Evolutionary conservation across 2,888 invertebrate species (phyloP), one percentile per base, ranked within the genome.

Genomic region (Ephialtes manifestator): DNA sequence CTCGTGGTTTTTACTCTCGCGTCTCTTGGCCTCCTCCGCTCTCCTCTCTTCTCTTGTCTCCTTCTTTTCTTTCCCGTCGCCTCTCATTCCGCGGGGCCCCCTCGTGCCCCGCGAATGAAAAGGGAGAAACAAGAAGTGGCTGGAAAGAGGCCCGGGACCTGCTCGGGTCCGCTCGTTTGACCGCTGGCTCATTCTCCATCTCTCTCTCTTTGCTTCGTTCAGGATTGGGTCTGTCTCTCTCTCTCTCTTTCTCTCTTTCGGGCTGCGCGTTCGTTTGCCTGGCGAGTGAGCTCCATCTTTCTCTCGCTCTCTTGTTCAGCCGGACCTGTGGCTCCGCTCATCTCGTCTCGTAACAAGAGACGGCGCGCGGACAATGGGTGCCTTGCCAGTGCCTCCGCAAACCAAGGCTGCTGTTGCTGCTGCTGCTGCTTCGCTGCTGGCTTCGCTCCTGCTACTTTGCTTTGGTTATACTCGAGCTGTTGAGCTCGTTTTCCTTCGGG

Each of bases 291-390:
- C 53, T 46, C 55, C 55, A 28, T 20, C 75, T 70, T 60, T 39
- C 55, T 35, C 53, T 53, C 43, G 58, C 31, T 46, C 77, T 46
- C 67, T 46, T 13, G 43, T 7, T 11, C 51, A 67, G 72, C 65
- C 67, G 72, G 84, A 81, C 55, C 51, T 46, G 81, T 65, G 68
- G 84, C 74, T 70, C 67, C 68, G 86, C 90, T 90, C 90, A 90
- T 90, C 92, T 91, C 92, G 90, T 91, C 91, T 89, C 90, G 92
- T 92, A 92, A 92, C 92, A 92, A 92, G 92, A 92, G 92, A 91
- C 90, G 91, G 86, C 85, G 90, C 89, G 90, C 91, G 93, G 92
- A 93, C 93, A 93, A 93, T 93, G 92, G 93, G 92, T 92, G 92
- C 91, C 92, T 89, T 91, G 91, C 87, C 91, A 89, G 90, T 89